Evolutionary conservation across 2,888 invertebrate species (phyloP), one percentile per base, ranked within the genome.

Genomic region (Lasioglossum marginatum): DNA sequence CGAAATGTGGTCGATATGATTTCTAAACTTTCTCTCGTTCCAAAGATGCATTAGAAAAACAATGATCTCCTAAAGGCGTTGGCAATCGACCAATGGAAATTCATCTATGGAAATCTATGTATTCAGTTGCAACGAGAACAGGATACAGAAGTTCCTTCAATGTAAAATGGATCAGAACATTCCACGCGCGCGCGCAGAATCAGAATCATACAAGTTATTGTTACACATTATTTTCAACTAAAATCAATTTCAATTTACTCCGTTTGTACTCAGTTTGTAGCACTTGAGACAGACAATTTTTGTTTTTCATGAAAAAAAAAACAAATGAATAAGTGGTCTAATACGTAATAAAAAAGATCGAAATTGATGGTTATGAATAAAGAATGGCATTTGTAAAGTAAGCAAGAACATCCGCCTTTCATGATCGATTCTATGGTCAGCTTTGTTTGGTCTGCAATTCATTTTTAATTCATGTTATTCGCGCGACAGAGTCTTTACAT

Each of bases 11-110:
- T 43, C n/a, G 37, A n/a, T 6, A 43, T 10, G 75, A 34, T 82
- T 82, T 85, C 85, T 82, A 85, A 82, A 79, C 85, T 82, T 85
- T 82, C 82, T 31, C 82, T 45, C 70, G 43, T 70, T 14, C 16
- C 57, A 71, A 77, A 60, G 66, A 31, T n/a, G 27, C 43, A 34
- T 75, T 57, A 52, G 68, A 78, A 82, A 78, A 63, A 78, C 76
- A 77, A 84, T 43, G 6, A 57, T 1, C 60, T 27, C n/a, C 27
- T 1, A 60, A 63, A 52, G 10, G 52, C 23, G 52, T 52, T 52
- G 52, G 52, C 52, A 52, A 52, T 52, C 52, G 52, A n/a, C 52
- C 52, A 52, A 52, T 52, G 52, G 10, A 52, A 52, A 52, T n/a
- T n/a, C 0, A 23, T 10, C 52, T 52, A 52, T 52, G 23, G 23